Evolutionary conservation across 2,797 vertebrate genomes (phyloP).

Genomic region (Arnoldichthys spilopterus): DNA sequence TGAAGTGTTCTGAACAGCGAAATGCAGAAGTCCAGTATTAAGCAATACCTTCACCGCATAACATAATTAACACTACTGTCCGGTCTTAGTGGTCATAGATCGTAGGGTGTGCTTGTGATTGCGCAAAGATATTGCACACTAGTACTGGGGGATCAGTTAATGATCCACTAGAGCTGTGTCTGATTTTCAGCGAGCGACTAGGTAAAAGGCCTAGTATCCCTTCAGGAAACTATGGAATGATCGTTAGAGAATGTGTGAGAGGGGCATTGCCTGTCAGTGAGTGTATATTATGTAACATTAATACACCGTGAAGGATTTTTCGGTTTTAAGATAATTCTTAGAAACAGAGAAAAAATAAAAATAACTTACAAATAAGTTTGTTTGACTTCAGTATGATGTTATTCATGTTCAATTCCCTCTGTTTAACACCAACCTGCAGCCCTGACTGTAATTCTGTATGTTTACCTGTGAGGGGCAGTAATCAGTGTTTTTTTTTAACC

Average conservation of each 20-base stretch:
- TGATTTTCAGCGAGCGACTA: conserved; percentile 28
- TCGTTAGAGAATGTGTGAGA: not conserved
- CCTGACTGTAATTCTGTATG: no score
- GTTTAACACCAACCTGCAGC: no score
- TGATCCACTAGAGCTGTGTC: conserved; percentile 38
- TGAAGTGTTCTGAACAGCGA: not conserved
- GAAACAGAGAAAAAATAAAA: no score
- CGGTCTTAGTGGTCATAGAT: not conserved
- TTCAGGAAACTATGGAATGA: not conserved
- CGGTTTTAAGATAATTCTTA: not conserved
- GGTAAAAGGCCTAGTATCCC: conserved; percentile 9
- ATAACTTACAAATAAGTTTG: no score
- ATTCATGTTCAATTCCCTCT: no score
- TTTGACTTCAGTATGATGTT: no score
- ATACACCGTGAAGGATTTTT: not conserved
- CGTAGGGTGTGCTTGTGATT: conserved; percentile 18
- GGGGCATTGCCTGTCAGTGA: not conserved
- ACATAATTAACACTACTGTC: not conserved
- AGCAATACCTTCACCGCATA: not conserved
- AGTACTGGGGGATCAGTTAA: conserved; percentile 33
- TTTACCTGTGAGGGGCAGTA: no score
- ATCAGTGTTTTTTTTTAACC: no score
- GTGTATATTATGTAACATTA: not conserved
- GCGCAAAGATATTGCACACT: conserved; percentile 5
- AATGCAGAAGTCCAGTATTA: not conserved